Base-by-base conservation (phyloP, 1,140 invertebrate genomes). In the Dinothrombium tinctorium region DNA sequence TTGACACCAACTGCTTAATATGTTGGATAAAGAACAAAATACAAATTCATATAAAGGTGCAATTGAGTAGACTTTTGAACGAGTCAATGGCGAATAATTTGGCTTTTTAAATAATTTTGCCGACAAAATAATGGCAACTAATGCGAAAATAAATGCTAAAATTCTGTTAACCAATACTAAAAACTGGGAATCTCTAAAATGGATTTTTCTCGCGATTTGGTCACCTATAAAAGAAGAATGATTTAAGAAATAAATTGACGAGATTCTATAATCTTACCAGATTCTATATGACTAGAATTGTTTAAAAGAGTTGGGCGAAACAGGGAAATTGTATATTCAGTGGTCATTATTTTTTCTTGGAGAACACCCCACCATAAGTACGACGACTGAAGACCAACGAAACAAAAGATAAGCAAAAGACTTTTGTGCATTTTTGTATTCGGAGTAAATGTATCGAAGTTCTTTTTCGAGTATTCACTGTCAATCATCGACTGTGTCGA, bases 1-100 rank as follows among this genome's bases (percentile, higher is more conserved):
- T 60, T 99, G 92, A 60, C 86, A 96, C 90, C 90, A 98, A 29
- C 84, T 89, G 56, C 87, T 94, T 69, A 98, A 74, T 44, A 95
- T 86, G 60, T 99, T 99, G 14, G 86, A 92, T 49, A 99, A 73
- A 1, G 89, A 90, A 56, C 84, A 86, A 62, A 77, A 96, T 0
- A 78, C 79, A 63, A 95, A 96, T 62, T 90, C 86, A 58, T 94
- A 95, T 2, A 95, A 62, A 4, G 92, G 90, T 5, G 76, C 28
- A 5, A 32, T 37, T 8, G n/a, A 38, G n/a, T 20, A 33, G n/a
- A 11, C 21, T 11, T 36, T 35, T 26, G 2, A 17, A 15, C 14
- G 14, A 25, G 12, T 25, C n/a, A 3, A 19, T 38, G 22, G 11
- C 7, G 24, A 15, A 6, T 24, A 12, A 6, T 21, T 15, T 7